Conservation (phyloP, 2,888 invertebrate species). For the Phymatocera aterrima region DNA sequence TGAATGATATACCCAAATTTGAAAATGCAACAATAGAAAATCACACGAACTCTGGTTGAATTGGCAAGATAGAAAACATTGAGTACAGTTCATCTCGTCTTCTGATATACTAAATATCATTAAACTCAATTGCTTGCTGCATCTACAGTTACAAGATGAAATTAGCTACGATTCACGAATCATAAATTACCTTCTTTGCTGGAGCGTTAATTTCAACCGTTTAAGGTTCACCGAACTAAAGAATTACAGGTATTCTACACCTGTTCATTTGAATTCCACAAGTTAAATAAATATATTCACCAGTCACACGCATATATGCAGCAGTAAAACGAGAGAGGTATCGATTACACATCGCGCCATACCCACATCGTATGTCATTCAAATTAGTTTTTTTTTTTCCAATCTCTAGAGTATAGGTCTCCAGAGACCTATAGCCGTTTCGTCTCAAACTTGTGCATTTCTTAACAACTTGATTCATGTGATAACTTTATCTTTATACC, state of each 20-base stretch:
- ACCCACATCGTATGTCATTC: not conserved
- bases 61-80: not conserved
- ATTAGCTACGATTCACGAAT: constrained; percentile 11
- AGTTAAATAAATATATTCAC: not conserved
- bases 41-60: not conserved
- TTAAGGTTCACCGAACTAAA: constrained; percentile 28
- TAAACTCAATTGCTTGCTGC: not conserved
- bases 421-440: too few species aligned
- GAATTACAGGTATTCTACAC: not conserved
- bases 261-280: not conserved
- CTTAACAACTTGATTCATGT: not conserved
- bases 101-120: not conserved
- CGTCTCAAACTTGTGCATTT: not conserved
- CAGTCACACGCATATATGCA: not conserved
- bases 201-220: not conserved
- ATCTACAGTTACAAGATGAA: not conserved
- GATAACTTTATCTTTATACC: not conserved
- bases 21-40: not conserved
- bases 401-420: not conserved
- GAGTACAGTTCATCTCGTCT: not conserved
- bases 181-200: not conserved
- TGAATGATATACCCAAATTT: not conserved
- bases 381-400: not conserved
- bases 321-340: not conserved
- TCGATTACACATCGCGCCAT: constrained; percentile 17